These are phyloP conservation scores for Digitonthophagus gazella DNA, from an alignment of 2,888 invertebrate genomes.

Conservation along the genomic window DNA sequence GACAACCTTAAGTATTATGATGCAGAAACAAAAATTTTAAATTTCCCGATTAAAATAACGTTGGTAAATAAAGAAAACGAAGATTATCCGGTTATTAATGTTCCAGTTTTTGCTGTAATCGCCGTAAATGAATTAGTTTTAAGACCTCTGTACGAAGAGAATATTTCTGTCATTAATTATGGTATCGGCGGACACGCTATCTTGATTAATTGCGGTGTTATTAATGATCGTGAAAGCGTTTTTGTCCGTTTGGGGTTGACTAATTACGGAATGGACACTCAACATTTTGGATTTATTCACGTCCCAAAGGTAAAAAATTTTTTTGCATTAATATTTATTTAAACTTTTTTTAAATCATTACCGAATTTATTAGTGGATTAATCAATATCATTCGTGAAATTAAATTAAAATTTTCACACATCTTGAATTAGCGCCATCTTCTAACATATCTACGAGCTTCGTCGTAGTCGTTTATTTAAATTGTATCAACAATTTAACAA, in stretches of 20 bases:
- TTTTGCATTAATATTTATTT: too few relatives aligned
- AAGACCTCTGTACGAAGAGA: slow-evolving; percentile 19
- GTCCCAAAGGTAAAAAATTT: slow-evolving; percentile 35
- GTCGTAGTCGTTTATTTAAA: too few relatives aligned
- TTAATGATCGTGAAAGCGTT: slow-evolving; percentile 36
- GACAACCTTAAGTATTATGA: slow-evolving; percentile 28
- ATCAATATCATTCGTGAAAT: too few relatives aligned
- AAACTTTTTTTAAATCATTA: too few relatives aligned
- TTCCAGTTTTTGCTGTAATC: slow-evolving; percentile 36
- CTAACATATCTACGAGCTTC: too few relatives aligned
- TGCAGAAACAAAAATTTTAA: slow-evolving; percentile 30
- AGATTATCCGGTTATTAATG: slow-evolving; percentile 33
- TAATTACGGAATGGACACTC: slow-evolving; percentile 33
- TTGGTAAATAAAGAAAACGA: slow-evolving; percentile 31
- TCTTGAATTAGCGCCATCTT: too few relatives aligned
- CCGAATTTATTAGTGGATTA: too few relatives aligned
- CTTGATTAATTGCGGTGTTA: slow-evolving; percentile 36
- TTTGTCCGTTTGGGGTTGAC: slow-evolving; percentile 32
- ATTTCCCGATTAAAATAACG: slow-evolving; percentile 33
- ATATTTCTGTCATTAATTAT: slow-evolving; percentile 17
- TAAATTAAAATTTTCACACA: too few relatives aligned
- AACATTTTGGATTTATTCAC: slow-evolving; percentile 37
- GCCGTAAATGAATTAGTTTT: slow-evolving; percentile 31
- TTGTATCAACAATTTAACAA: too few relatives aligned
- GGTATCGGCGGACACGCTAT: slow-evolving; percentile 19